Evolutionary conservation across 2,888 invertebrate genomes (phyloP), one percentile per base, ranked within the genome.

Genomic region (Synergus umbraculus): DNA sequence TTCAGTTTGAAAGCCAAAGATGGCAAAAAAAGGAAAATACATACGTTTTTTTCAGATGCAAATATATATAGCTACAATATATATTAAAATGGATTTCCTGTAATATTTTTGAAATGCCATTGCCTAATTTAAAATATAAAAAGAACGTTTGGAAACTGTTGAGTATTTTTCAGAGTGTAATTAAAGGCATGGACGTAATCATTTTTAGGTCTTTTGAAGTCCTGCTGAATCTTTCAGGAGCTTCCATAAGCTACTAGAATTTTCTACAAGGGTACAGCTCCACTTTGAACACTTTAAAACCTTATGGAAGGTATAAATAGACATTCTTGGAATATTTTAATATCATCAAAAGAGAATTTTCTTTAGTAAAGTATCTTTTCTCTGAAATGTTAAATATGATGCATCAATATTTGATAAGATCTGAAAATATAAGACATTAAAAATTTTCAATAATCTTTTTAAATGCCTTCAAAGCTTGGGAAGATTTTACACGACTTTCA

Each of bases 241-340:
- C 49, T 69, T 69, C 15, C 29, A 69, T 69, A 49, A 22, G 69
- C 46, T 46, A 69, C 46, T 46, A 29, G 69, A 69, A 54, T 54
- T 49, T 46, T 46, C 49, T 49, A 46, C 29, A 15, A 13, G 46
- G 49, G 13, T 69, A 69, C 29, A 69, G 29, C 44, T 15, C 46
- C 46, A 46, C 69, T 69, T 69, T 69, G 69, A 69, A 15, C 46
- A 69, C 46, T 69, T 44, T 1, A 22, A 15, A 46, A 69, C 49
- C 29, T 29, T 46, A 44, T 69, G 29, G 69, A n/a, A n/a, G 54
- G n/a, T 54, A 54, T 29, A 29, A 29, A 54, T 54, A n/a, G 54
- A 54, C 2, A n/a, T 54, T 8, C n/a, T 13, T 13, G 8, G 8
- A n/a, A 54, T 54, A 54, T 54, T n/a, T 54, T 54, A 2, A 2